A percentile compares a stretch with the other conserved stretches of the same genome.
Conservation (phyloP, 2,797 vertebrate species). For the Xenentodon cancila region DNA sequence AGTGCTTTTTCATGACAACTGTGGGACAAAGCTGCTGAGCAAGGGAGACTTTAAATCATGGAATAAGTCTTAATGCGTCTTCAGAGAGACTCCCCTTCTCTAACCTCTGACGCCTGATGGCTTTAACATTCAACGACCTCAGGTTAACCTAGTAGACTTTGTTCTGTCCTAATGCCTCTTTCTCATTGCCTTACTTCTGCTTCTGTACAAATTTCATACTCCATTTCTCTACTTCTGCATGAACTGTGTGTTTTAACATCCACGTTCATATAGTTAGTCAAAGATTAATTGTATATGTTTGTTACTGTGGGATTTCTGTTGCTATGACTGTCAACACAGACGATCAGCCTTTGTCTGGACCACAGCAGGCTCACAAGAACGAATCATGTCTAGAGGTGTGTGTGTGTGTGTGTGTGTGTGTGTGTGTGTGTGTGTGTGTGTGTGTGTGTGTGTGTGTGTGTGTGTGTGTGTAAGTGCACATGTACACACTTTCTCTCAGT, state of each 20-base stretch:
- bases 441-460: background rate
- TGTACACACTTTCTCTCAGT: constrained; percentile 4
- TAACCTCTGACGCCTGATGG: constrained; percentile 71
- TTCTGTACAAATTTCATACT: background rate
- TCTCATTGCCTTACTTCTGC: constrained; percentile 13
- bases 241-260: constrained; percentile 10
- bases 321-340: constrained; percentile 59
- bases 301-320: constrained; percentile 59
- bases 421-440: background rate
- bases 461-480: constrained; percentile 2
- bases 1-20: constrained; percentile 70
- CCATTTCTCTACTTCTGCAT: background rate
- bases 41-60: constrained; percentile 72
- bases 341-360: constrained; percentile 62
- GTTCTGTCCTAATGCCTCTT: constrained; percentile 8
- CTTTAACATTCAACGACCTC: constrained; percentile 72
- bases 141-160: constrained; percentile 49
- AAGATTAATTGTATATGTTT: constrained; percentile 6
- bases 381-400: constrained; percentile 6
- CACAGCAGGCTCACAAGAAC: constrained; percentile 49
- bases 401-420: constrained; percentile 4
- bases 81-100: constrained; percentile 63
- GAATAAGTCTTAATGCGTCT: constrained; percentile 76
- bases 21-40: constrained; percentile 69
- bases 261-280: constrained; percentile 1